phyloP scores from a whole-genome alignment of 1,140 invertebrate genomes.

The Cotesia chilonis region DNA sequence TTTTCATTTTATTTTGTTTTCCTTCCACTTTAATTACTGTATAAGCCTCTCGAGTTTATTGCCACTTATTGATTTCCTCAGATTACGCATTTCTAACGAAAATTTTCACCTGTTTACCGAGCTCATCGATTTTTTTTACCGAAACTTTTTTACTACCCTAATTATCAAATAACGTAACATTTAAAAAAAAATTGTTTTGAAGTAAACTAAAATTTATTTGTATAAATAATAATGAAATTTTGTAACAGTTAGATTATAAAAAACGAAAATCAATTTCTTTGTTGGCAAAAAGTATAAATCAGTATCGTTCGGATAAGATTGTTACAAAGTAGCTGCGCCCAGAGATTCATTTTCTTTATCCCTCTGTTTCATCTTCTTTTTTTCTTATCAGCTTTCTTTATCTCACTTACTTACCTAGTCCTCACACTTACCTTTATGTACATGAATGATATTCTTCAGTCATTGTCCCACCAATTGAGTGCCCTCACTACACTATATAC shows the following conservation, averaged over 20 bases:
- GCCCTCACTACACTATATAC: neutral
- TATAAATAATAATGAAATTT: too few species aligned
- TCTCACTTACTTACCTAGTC: conserved; percentile 1
- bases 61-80: conserved; percentile 53
- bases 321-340: too few species aligned
- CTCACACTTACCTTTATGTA: neutral
- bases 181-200: too few species aligned
- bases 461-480: conserved; percentile 6
- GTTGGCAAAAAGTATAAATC: too few species aligned
- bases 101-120: conserved; percentile 7
- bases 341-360: too few species aligned
- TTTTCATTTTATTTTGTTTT: conserved; percentile 1
- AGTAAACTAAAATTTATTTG: too few species aligned
- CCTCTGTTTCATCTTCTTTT: too few species aligned
- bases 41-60: conserved; percentile 43
- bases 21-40: neutral
- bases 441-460: neutral
- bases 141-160: neutral
- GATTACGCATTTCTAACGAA: conserved; percentile 38
- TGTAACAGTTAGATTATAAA: neutral
- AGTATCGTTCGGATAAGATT: too few species aligned
- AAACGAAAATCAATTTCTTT: too few species aligned
- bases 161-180: too few species aligned
- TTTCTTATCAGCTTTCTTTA: neutral
- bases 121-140: neutral